A percentile compares a stretch with the other conserved stretches of the same genome.
Conservation (phyloP, 2,888 invertebrate genomes). For the Chloroclystis v-ata region DNA sequence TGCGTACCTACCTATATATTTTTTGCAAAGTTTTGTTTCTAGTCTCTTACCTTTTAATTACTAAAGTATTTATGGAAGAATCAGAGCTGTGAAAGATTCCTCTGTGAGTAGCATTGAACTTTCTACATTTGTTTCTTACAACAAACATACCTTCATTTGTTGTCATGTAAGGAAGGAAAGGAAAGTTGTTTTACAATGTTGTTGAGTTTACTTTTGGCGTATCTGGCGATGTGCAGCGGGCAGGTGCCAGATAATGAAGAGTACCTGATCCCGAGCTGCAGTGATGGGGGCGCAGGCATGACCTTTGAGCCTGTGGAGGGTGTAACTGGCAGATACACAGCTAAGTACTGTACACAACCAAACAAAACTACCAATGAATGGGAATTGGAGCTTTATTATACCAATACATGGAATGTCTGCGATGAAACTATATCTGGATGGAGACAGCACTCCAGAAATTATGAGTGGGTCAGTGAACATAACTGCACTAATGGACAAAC, state of each 20-base stretch:
- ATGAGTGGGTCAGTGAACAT: constrained; percentile 18
- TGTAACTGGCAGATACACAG: constrained; percentile 45
- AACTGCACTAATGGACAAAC: constrained; percentile 12
- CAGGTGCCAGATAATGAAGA: constrained; percentile 23
- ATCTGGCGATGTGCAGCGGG: constrained; percentile 25
- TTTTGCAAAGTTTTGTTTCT: too few species aligned
- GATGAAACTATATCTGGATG: neutral
- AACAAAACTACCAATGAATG: constrained; percentile 32
- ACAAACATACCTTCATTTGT: neutral
- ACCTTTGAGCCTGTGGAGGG: constrained; percentile 36
- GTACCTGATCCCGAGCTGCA: constrained; percentile 32
- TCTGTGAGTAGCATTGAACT: neutral
- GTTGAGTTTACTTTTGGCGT: constrained; percentile 32
- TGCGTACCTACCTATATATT: too few species aligned
- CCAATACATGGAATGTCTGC: constrained; percentile 13
- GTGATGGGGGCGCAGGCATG: constrained; percentile 24
- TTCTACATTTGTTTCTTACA: neutral
- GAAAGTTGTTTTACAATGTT: constrained; percentile 28
- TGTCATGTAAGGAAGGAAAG: neutral
- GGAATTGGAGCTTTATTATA: constrained; percentile 32
- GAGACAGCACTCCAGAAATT: constrained; percentile 18
- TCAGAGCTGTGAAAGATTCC: too few species aligned
- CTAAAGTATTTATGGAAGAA: too few species aligned
- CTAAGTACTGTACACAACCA: constrained; percentile 42
- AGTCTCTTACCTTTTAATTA: too few species aligned